Evolutionary conservation across 2,797 vertebrate genomes (phyloP), one percentile per base, ranked within the genome.

Genomic region (Paedocypris micromegethes): DNA sequence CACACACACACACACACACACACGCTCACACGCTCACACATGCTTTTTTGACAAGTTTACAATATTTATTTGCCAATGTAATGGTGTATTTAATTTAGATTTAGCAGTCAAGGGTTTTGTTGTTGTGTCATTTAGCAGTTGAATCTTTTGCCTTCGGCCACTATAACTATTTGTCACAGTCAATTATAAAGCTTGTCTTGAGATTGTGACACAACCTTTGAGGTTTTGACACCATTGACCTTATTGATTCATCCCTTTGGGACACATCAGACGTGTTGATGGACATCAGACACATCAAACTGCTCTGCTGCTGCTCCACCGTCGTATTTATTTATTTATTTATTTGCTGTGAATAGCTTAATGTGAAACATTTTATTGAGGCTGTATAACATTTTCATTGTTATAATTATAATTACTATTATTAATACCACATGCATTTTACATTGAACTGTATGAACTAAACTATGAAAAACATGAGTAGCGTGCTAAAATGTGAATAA

Each of bases 221-320:
- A 58, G 64, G 54, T 58, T 68, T 53, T 68, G 59, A 73, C 54
- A 58, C 59, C 44, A 7, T 44, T 4, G 3, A 66, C 64, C 57
- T 70, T 74, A 52, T 65, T 60, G 40, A 51, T 61, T 23, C 37
- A 44, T 47, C 45, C 50, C 51, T 65, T 56, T 5, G 51, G 56
- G 50, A 53, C 41, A 8, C 54, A 43, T 54, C 40, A 68, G 72
- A 79, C 77, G 48, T 64, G 54, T 49, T 54, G 61, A 64, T 56
- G 55, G 50, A 58, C 39, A 52, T 68, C 58, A 58, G 45, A 56
- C 45, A 62, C 65, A 58, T 48, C 6, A 41, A 46, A 55, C 44
- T 47, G 52, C 37, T 64, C 61, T 56, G 45, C 40, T 61, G 23
- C 23, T 23, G 23, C 23, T 23, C 23, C 23, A 23, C 23, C 23